Evolutionary conservation across 1,140 invertebrate species (phyloP).

Genomic region (Teleopsis dalmanni): DNA sequence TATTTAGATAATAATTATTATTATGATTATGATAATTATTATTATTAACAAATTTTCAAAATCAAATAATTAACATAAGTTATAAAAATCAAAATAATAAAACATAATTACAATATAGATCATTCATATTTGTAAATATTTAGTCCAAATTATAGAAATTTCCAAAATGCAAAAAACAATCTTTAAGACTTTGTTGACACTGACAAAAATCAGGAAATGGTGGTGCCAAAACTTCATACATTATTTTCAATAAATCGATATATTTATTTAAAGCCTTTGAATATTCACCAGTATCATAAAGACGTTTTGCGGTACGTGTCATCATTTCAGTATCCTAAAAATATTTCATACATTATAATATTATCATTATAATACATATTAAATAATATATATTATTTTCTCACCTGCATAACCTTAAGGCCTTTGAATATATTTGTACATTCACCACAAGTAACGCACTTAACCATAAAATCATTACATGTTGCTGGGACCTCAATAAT

Average conservation of each 20-base stretch:
- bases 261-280: constrained; percentile 61
- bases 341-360: neutral
- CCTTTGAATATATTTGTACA: constrained; percentile 68
- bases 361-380: neutral
- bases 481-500: constrained; percentile 56
- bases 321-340: constrained; percentile 65
- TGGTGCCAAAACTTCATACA: constrained; percentile 62
- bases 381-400: neutral
- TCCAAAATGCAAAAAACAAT: constrained; percentile 62
- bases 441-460: constrained; percentile 61
- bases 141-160: constrained; percentile 47
- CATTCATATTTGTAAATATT: neutral
- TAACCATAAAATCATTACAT: constrained; percentile 60
- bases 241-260: constrained; percentile 58
- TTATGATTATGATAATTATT: too few species aligned
- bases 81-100: neutral
- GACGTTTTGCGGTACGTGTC: constrained; percentile 56
- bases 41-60: neutral
- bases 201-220: constrained; percentile 76
- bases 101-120: neutral
- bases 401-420: constrained; percentile 62
- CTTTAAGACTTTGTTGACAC: constrained; percentile 70
- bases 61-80: neutral
- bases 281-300: constrained; percentile 57
- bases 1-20: too few species aligned